Evolutionary conservation across 2,113 vertebrate species (phyloP), one percentile per base, ranked within the genome.

Genomic region (Eurystomus gularis): DNA sequence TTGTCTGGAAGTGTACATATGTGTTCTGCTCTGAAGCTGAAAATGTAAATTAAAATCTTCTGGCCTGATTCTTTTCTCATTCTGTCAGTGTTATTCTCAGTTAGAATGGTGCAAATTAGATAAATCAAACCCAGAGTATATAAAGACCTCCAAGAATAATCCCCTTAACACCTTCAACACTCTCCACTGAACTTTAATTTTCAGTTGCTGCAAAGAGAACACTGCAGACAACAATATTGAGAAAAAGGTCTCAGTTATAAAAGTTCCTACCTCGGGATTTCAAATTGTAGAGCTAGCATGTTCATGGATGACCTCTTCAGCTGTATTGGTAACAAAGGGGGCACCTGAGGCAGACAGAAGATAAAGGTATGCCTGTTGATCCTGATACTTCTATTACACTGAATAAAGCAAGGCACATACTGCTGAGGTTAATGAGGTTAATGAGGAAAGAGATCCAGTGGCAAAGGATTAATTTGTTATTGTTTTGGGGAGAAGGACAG

Each of bases 1-100:
- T 96, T 96, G 57, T 73, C 76, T 97, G 78, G n/a, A 94, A 88
- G 39, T 90, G 14, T 71, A 78, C 39, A 83, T 77, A 76, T 87
- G 25, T 62, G n/a, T 26, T 94, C 86, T 82, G 10, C 62, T 91
- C 83, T 80, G 70, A 70, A 88, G n/a, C 17, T 52, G 46, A 86
- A 91, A 91, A 91, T 58, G 76, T 44, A 82, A 81, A 64, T 93
- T 78, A 82, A n/a, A 61, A 37, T 95, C 33, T 40, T 80, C 35
- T 64, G 46, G 51, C 66, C 70, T 60, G 39, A 82, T 88, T 88
- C 26, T 85, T 87, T 68, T 86, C 62, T 90, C 66, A 61, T 17
- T 75, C n/a, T 60, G 33, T 76, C 71, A 68, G 35, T 52, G 62
- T 48, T 69, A 18, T 52, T 87, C 65, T 60, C 37, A 62, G 46